These are phyloP conservation scores for Mylabris sibirica DNA, from an alignment of 2,888 invertebrate genomes.

Conservation along the genomic window DNA sequence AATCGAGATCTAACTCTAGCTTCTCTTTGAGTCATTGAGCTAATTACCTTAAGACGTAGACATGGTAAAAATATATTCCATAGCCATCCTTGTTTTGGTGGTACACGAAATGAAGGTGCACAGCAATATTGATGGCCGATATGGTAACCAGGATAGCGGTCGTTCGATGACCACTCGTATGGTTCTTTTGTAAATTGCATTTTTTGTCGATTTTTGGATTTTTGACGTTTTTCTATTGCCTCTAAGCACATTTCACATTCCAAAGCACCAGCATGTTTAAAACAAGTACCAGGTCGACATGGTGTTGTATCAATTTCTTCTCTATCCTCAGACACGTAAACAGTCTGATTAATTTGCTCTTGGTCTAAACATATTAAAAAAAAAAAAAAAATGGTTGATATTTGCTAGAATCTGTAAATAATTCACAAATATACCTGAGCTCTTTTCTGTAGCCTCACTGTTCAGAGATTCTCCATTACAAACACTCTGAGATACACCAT, in stretches of 20 bases:
- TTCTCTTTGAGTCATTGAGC: no score
- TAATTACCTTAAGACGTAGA: conserved; percentile 48
- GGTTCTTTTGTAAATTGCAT: conserved; percentile 51
- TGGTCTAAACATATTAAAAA: not conserved
- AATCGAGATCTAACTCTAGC: no score
- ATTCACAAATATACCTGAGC: no score
- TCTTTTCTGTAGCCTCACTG: no score
- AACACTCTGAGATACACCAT: no score
- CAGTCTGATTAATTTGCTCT: not conserved
- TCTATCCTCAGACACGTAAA: not conserved
- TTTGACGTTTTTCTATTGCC: conserved; percentile 17
- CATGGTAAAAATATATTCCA: conserved; percentile 64
- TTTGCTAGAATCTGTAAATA: no score
- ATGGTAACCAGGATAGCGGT: conserved; percentile 63
- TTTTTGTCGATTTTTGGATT: conserved; percentile 42
- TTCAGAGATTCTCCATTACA: no score
- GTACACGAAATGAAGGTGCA: conserved; percentile 65
- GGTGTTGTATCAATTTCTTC: not conserved
- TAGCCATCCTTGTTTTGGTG: conserved; percentile 73
- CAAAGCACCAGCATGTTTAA: not conserved
- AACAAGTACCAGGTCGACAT: not conserved
- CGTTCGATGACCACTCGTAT: not conserved
- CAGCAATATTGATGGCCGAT: conserved; percentile 68
- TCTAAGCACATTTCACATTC: not conserved
- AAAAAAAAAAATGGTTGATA: no score